Evolutionary conservation across 2,888 invertebrate species (phyloP), one percentile per base, ranked within the genome.

Genomic region (Clostera curtula): DNA sequence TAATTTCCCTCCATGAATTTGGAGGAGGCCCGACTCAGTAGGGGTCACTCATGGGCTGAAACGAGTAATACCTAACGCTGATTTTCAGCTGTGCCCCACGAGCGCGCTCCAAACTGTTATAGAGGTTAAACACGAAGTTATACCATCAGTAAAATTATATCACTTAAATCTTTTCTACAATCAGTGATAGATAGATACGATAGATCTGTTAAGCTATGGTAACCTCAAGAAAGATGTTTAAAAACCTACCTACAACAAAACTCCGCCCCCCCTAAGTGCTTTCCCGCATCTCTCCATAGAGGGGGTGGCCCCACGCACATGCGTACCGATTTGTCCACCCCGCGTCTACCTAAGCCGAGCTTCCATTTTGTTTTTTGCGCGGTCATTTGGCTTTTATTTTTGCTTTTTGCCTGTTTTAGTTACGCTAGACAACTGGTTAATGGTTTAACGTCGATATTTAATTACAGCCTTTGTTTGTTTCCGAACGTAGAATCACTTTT

Each of bases 301-400:
- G 30, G 43, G 31, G 36, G 35, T 19, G 22, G 49, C 29, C 22
- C 44, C 43, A 79, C 80, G 80, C 80, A 79, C 80, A 80, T 79
- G 80, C 80, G 82, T 80, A 62, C 21, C 12, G 4, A 9, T 11
- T 6, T 1, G 56, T 55, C 57, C 53, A 51, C 60, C 60, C 59
- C 55, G 51, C 56, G 62, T 46, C 57, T 59, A 57, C 72, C 72
- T 77, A 79, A 79, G 60, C 71, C 43, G 42, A 56, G 55, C 72
- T 64, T 68, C 80, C 80, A 80, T 80, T 80, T 82, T 82, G 79
- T 79, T 82, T 79, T n/a, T 80, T 76, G 57, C 43, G 36, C 40
- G 36, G 35, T 46, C 40, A 36, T 50, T 53, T 36, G 31, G 29
- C 45, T 43, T 49, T 48, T 53, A 47, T 36, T 36, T 42, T 35